Evolutionary conservation across 2,888 invertebrate genomes (phyloP).

Genomic region (Patella depressa): DNA sequence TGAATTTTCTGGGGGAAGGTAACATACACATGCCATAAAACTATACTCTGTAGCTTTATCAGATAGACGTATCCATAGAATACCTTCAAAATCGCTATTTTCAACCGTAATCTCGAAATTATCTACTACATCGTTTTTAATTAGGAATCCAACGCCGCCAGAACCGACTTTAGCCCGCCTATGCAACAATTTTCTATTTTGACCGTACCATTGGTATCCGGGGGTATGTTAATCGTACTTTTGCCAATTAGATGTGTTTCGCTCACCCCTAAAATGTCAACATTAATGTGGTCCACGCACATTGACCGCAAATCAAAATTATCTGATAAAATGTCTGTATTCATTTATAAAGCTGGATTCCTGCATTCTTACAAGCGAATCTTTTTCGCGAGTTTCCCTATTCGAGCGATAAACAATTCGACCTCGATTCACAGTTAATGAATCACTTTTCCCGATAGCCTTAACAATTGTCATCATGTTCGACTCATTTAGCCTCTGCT

Average conservation of each 20-base stretch:
- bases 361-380: no score
- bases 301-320: slow-evolving; percentile 1
- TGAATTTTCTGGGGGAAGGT: not conserved
- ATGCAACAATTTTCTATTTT: not conserved
- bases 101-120: not conserved
- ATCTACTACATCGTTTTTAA: not conserved
- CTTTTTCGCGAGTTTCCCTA: not conserved
- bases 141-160: not conserved
- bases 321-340: not conserved
- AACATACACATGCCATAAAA: not conserved
- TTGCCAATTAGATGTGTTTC: slow-evolving; percentile 1
- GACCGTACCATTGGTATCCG: not conserved
- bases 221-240: not conserved
- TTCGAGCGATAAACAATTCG: not conserved
- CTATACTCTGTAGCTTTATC: not conserved
- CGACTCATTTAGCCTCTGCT: not conserved
- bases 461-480: slow-evolving; percentile 3
- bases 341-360: not conserved
- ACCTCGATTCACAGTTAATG: not conserved
- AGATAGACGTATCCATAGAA: not conserved
- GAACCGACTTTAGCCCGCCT: not conserved
- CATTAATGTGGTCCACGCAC: not conserved
- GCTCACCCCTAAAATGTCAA: not conserved
- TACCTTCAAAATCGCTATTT: not conserved
- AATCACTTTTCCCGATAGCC: not conserved